Conservation (phyloP, 2,797 vertebrate genomes). For the Apodemus agrarius region DNA sequence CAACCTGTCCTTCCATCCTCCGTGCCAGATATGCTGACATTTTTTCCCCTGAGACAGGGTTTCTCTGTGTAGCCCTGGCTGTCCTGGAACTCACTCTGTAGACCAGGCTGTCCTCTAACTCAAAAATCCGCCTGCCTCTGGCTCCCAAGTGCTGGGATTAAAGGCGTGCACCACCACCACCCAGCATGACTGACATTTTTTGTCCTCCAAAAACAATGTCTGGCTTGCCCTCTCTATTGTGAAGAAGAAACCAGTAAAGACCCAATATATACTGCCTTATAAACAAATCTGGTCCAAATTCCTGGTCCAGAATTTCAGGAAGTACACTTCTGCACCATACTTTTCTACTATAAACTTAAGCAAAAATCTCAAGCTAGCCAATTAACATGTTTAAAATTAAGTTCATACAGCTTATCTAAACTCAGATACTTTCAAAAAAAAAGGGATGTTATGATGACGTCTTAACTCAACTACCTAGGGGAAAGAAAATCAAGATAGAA, state of each 20-base stretch:
- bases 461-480: neutral
- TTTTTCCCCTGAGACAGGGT: too few species aligned
- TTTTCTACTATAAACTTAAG: conserved; percentile 13
- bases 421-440: conserved; percentile 16
- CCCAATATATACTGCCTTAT: neutral
- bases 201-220: conserved; percentile 16
- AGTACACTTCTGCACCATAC: neutral
- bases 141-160: too few species aligned
- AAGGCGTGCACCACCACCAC: too few species aligned
- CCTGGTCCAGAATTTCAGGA: neutral
- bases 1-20: neutral
- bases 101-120: too few species aligned
- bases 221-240: neutral
- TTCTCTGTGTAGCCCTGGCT: too few species aligned
- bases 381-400: conserved; percentile 61
- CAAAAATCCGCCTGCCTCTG: too few species aligned
- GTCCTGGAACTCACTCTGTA: too few species aligned
- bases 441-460: neutral
- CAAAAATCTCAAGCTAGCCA: conserved; percentile 48
- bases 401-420: conserved; percentile 23
- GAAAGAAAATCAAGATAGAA: neutral
- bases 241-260: conserved; percentile 42
- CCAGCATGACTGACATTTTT: neutral
- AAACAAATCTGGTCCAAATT: conserved; percentile 42
- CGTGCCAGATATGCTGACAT: conserved; percentile 48